These are phyloP conservation scores for Cephalopterus ornatus DNA, from an alignment of 2,113 vertebrate species.

Conservation along the genomic window DNA sequence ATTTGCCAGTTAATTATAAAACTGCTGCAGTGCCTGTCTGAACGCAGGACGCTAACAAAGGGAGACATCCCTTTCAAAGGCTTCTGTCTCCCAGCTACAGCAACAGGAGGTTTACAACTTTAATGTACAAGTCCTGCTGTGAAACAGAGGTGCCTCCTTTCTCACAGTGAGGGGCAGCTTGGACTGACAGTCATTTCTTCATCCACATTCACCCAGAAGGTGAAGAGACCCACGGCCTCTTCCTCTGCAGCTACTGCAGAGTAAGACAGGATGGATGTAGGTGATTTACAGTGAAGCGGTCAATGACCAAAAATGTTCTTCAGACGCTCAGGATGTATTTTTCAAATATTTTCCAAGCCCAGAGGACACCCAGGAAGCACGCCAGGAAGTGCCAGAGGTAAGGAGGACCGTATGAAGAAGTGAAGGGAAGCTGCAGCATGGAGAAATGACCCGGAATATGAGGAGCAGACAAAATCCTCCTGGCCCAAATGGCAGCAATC, in stretches of 20 bases:
- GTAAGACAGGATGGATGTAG: neutral
- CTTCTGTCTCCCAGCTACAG: neutral
- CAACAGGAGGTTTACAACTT: neutral
- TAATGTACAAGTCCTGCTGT: neutral
- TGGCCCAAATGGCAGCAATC: neutral
- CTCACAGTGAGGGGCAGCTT: neutral
- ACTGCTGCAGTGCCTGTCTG: neutral
- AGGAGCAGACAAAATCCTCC: neutral
- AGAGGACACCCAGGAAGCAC: neutral
- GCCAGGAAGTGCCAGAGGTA: neutral
- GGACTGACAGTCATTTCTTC: neutral
- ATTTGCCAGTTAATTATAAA: neutral
- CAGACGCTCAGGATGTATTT: neutral
- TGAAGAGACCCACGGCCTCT: neutral
- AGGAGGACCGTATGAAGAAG: neutral
- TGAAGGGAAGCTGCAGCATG: neutral
- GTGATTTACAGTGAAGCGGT: neutral
- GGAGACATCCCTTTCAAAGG: neutral
- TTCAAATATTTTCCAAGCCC: neutral
- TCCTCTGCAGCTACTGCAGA: neutral
- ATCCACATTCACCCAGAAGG: neutral
- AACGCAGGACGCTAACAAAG: accelerated
- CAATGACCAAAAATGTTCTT: neutral
- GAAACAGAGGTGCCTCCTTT: neutral
- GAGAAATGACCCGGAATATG: neutral